Evolutionary conservation across 1,140 invertebrate genomes (phyloP).

Genomic region (Drosophila arawakana): DNA sequence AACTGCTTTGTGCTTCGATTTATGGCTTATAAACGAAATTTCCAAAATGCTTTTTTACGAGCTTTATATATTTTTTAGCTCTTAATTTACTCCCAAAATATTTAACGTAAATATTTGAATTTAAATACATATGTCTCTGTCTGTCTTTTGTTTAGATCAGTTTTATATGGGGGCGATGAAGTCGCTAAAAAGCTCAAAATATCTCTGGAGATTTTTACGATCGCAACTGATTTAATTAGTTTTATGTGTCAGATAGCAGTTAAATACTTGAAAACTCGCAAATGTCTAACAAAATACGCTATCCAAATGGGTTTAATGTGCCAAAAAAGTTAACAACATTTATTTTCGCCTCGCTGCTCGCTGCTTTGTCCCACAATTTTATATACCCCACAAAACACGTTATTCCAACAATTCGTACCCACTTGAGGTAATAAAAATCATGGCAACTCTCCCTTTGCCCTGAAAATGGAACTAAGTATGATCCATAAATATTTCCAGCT

Average conservation of each 20-base stretch:
- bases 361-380: conserved; percentile 44
- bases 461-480: conserved; percentile 26
- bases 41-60: conserved; percentile 11
- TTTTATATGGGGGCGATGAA: conserved; percentile 45
- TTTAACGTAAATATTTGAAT: conserved; percentile 59
- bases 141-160: conserved; percentile 45
- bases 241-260: conserved; percentile 58
- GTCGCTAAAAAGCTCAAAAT: conserved; percentile 27
- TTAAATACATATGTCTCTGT: conserved; percentile 13
- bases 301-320: conserved; percentile 51
- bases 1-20: conserved; percentile 3
- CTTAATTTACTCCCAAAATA: conserved; percentile 73
- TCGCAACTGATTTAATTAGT: conserved; percentile 73
- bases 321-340: conserved; percentile 6
- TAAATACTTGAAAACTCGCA: conserved; percentile 34
- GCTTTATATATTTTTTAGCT: conserved; percentile 50
- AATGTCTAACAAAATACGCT: conserved; percentile 46
- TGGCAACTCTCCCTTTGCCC: conserved; percentile 22
- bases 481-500: conserved; percentile 73
- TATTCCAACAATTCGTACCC: conserved; percentile 25
- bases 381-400: conserved; percentile 49
- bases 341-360: neutral
- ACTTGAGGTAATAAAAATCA: conserved; percentile 70
- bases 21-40: conserved; percentile 21
- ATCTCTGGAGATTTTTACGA: conserved; percentile 56